phyloP scores from a whole-genome alignment of 2,888 invertebrate species.

The Allophyes oxyacanthae region DNA sequence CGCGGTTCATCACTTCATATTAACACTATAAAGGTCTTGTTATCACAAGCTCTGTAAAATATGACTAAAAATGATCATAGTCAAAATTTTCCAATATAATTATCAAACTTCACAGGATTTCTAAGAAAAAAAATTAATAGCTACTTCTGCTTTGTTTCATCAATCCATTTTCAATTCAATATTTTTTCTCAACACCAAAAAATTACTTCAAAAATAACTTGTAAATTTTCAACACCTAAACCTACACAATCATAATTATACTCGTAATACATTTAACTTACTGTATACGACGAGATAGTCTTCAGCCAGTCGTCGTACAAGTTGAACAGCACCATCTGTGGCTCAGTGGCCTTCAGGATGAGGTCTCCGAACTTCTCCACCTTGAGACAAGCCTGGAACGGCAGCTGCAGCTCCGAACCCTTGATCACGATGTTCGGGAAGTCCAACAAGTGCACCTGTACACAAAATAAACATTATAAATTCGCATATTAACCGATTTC shows the following conservation, averaged over 20 bases:
- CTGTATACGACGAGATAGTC: constrained; percentile 99
- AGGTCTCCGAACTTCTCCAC: constrained; percentile 99
- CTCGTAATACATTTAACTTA: constrained; percentile 74
- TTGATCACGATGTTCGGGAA: constrained; percentile 99
- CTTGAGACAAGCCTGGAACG: constrained; percentile 99
- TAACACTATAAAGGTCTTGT: background rate
- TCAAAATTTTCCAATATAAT: too few species aligned
- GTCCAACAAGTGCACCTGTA: constrained; percentile 97
- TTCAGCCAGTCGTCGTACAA: constrained; percentile 99
- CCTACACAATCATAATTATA: background rate
- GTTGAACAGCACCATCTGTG: constrained; percentile 99
- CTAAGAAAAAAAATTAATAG: too few species aligned
- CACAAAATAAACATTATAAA: too few species aligned
- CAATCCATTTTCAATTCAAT: too few species aligned
- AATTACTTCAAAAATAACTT: too few species aligned
- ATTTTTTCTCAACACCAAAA: too few species aligned
- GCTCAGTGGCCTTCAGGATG: constrained; percentile 99
- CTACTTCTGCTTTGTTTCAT: too few species aligned
- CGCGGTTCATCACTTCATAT: constrained; percentile 81
- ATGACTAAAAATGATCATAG: too few species aligned
- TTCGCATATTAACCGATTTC: too few species aligned
- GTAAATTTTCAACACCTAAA: too few species aligned
- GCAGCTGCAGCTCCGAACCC: constrained; percentile 99
- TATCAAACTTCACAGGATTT: too few species aligned
- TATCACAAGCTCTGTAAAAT: too few species aligned